These are phyloP conservation scores for Lordiphosa stackelbergi DNA, from an alignment of 1,140 invertebrate genomes.

Conservation along the genomic window DNA sequence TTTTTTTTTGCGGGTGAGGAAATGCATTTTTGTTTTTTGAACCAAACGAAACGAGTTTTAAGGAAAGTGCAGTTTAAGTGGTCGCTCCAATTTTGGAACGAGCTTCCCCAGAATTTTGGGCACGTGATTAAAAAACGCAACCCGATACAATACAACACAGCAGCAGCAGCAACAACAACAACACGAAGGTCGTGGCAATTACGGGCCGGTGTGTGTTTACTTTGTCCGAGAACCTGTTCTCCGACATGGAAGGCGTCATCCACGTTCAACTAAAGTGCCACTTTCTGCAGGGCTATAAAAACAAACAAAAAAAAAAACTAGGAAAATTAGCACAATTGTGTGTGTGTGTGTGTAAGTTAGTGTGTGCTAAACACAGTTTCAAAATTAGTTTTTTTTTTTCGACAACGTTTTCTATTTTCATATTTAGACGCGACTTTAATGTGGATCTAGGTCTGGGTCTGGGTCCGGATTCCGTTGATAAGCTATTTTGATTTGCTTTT, in stretches of 20 bases:
- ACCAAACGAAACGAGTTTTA: slow-evolving; percentile 1
- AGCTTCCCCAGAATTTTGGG: background rate
- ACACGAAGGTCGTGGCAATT: slow-evolving; percentile 16
- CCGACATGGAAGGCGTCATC: background rate
- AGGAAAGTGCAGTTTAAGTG: slow-evolving; percentile 4
- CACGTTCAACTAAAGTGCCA: slow-evolving; percentile 3
- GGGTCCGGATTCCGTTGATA: background rate
- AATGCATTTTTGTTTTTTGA: slow-evolving; percentile 4
- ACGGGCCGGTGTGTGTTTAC: slow-evolving; percentile 18
- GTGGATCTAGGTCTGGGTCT: slow-evolving; percentile 21
- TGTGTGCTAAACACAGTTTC: slow-evolving; percentile 18
- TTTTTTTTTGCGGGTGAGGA: slow-evolving; percentile 14
- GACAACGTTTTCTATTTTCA: slow-evolving; percentile 42
- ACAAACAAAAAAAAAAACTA: slow-evolving; percentile 19
- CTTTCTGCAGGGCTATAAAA: slow-evolving; percentile 33
- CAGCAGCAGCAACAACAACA: slow-evolving; percentile 7
- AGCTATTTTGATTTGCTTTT: background rate
- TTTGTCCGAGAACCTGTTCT: slow-evolving; percentile 39
- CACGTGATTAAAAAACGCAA: slow-evolving; percentile 39
- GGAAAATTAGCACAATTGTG: slow-evolving; percentile 37
- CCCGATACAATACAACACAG: slow-evolving; percentile 21
- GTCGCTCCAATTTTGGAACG: slow-evolving; percentile 8
- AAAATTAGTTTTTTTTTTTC: slow-evolving; percentile 14
- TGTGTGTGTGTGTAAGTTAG: slow-evolving; percentile 15
- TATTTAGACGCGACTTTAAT: slow-evolving; percentile 6